These are phyloP conservation scores for Muraenolepis orangiensis DNA, from an alignment of 2,797 vertebrate species.

Conservation along the genomic window DNA sequence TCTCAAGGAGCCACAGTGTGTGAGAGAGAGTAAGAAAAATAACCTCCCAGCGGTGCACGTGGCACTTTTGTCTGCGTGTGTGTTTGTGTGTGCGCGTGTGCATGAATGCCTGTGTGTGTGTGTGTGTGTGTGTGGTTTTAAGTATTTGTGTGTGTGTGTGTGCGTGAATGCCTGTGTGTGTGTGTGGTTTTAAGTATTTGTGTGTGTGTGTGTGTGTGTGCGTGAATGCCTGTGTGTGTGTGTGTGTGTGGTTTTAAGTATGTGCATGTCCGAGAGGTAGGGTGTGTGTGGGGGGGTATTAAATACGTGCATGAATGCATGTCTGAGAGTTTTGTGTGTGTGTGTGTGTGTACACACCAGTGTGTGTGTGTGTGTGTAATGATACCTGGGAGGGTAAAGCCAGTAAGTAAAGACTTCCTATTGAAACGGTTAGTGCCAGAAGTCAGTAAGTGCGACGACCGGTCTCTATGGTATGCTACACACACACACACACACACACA, in stretches of 20 bases:
- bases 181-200: too few relatives aligned
- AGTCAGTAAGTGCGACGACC: not conserved
- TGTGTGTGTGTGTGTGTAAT: not conserved
- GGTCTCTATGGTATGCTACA: conserved; percentile 58
- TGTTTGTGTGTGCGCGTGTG: conserved; percentile 1
- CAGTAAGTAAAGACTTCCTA: conserved; percentile 53
- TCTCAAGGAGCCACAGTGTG: conserved; percentile 59
- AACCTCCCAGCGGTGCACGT: conserved; percentile 28
- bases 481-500: conserved; percentile 30
- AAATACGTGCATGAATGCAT: too few relatives aligned
- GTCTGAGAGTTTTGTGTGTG: not conserved
- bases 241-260: too few relatives aligned
- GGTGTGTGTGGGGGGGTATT: not conserved
- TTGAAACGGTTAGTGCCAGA: conserved; percentile 13
- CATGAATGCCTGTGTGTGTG: not conserved
- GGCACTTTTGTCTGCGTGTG: conserved; percentile 32
- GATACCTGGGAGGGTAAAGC: conserved; percentile 10
- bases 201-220: not conserved
- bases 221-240: not conserved
- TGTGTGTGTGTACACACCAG: not conserved
- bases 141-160: too few relatives aligned
- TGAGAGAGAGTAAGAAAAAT: conserved; percentile 54
- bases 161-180: too few relatives aligned
- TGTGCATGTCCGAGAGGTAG: too few relatives aligned
- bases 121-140: conserved; percentile 7